A percentile compares a stretch with the other conserved stretches of the same genome.
phyloP scores from a whole-genome alignment of 2,888 invertebrate genomes.

The Orthonevra nobilis region DNA sequence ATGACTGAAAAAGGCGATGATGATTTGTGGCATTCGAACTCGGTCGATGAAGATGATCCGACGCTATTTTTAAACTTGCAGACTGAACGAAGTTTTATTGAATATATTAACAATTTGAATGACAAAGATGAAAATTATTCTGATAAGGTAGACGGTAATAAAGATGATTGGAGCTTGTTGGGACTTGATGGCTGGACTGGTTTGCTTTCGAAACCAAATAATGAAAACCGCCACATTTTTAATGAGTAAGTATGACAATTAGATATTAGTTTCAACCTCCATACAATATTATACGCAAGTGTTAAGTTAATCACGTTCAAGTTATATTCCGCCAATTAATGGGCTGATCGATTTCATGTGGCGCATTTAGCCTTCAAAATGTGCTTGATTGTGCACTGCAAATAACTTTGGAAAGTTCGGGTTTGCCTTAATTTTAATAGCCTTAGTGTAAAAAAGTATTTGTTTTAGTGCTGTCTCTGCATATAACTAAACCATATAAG shows the following conservation, averaged over 20 bases:
- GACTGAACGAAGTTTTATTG: slow-evolving; percentile 71
- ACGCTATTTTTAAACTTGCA: slow-evolving; percentile 66
- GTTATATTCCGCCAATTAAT: no score
- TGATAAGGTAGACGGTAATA: slow-evolving; percentile 15
- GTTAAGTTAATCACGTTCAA: no score
- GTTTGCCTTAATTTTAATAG: no score
- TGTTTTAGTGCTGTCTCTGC: no score
- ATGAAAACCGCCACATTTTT: not conserved
- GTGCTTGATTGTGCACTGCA: no score
- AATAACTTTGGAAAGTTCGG: no score
- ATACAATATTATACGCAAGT: no score
- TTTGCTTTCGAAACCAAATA: slow-evolving; percentile 64
- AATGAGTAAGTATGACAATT: slow-evolving; percentile 27
- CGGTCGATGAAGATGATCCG: slow-evolving; percentile 7
- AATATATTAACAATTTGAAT: slow-evolving; percentile 69
- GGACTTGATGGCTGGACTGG: slow-evolving; percentile 78
- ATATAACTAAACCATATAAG: no score
- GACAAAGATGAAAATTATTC: not conserved
- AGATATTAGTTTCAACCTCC: no score
- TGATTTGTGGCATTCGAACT: not conserved
- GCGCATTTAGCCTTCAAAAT: no score
- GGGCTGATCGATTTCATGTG: no score
- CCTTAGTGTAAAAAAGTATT: no score
- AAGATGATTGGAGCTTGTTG: slow-evolving; percentile 74
- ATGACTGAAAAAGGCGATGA: not conserved